Evolutionary conservation across 2,888 invertebrate genomes (phyloP).

Genomic region (Sinopyrophorus schimmeli): DNA sequence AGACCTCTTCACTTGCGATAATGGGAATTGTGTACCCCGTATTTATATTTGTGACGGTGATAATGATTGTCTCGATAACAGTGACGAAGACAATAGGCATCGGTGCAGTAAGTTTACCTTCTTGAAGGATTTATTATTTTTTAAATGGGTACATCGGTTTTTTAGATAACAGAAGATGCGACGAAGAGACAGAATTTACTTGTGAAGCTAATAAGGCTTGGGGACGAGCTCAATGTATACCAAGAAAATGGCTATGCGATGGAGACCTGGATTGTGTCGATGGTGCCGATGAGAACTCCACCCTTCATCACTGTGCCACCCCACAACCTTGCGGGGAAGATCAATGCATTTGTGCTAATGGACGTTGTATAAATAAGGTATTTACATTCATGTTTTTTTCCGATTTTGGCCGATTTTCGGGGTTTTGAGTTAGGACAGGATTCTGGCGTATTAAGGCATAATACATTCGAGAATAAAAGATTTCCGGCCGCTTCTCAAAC

Average conservation of each 20-base stretch:
- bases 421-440: no score
- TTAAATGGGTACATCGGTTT: conserved; percentile 10
- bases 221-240: conserved; percentile 92
- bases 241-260: conserved; percentile 93
- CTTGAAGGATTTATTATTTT: neutral
- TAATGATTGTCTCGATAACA: conserved; percentile 92
- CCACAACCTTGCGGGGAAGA: conserved; percentile 86
- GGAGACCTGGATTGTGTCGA: conserved; percentile 97
- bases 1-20: conserved; percentile 93
- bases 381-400: no score
- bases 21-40: conserved; percentile 93
- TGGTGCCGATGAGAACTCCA: conserved; percentile 85
- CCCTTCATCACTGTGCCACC: conserved; percentile 80
- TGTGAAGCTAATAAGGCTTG: conserved; percentile 88
- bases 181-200: conserved; percentile 89
- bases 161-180: conserved; percentile 86
- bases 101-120: conserved; percentile 70
- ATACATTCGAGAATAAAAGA: no score
- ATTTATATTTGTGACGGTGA: conserved; percentile 95
- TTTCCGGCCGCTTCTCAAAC: no score
- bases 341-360: conserved; percentile 91
- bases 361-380: conserved; percentile 85
- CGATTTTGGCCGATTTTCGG: no score
- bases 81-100: conserved; percentile 88
- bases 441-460: no score